Evolutionary conservation across 1,140 invertebrate species (phyloP).

Genomic region (Scaptodrosophila lebanonensis): DNA sequence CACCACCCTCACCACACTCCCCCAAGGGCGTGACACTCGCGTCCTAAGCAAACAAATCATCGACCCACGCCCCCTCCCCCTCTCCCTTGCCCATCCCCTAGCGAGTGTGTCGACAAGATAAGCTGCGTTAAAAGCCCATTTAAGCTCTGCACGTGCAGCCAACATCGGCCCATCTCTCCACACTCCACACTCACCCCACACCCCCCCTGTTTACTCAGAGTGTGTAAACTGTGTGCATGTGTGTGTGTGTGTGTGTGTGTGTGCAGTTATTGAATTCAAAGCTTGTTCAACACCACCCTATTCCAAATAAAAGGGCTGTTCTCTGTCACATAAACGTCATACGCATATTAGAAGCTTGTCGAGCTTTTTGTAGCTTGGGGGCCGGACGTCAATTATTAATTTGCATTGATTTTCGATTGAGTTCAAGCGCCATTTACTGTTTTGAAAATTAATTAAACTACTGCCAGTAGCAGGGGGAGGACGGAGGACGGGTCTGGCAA

Average conservation of each 20-base stretch:
- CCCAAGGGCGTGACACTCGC: constrained; percentile 4
- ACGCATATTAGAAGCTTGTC: too few relatives aligned
- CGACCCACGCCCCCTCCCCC: not conserved
- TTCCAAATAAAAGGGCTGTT: too few relatives aligned
- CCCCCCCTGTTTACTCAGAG: too few relatives aligned
- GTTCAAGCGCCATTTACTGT: too few relatives aligned
- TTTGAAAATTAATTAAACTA: constrained; percentile 37
- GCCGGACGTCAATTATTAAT: not conserved
- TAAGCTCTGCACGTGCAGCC: constrained; percentile 30
- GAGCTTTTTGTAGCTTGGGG: too few relatives aligned
- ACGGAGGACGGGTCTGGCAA: constrained; percentile 27
- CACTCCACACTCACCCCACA: too few relatives aligned
- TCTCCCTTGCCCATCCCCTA: not conserved
- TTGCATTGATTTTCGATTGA: constrained; percentile 27
- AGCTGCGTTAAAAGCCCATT: constrained; percentile 48
- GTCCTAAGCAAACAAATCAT: not conserved
- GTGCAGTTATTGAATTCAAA: too few relatives aligned
- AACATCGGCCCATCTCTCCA: not conserved
- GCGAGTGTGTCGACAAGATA: constrained; percentile 71
- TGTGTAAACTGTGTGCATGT: too few relatives aligned
- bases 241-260: too few relatives aligned
- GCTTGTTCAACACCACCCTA: too few relatives aligned
- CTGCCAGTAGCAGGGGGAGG: constrained; percentile 11
- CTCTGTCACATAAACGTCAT: too few relatives aligned
- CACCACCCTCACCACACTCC: not conserved